phyloP scores from a whole-genome alignment of 2,797 vertebrate species.

The Coregonus suidteri region DNA sequence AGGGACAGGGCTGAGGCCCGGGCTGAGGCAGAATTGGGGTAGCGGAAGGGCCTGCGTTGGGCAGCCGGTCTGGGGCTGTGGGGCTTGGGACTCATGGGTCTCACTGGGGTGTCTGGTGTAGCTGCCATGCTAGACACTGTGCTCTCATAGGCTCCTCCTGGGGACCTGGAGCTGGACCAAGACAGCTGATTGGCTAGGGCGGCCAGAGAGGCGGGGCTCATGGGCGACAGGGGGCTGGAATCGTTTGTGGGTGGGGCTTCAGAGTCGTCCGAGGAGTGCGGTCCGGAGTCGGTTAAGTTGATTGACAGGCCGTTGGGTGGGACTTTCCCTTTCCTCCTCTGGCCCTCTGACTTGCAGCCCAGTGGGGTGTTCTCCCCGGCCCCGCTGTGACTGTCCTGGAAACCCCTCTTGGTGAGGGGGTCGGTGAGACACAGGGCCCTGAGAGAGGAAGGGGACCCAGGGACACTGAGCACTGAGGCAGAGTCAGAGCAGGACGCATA shows the following conservation, averaged over 20 bases:
- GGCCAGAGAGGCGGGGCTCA: constrained; percentile 53
- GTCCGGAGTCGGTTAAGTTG: constrained; percentile 44
- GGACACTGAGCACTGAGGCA: constrained; percentile 45
- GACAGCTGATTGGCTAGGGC: constrained; percentile 55
- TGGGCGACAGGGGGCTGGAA: constrained; percentile 59
- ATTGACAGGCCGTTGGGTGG: constrained; percentile 58
- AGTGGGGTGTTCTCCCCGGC: constrained; percentile 42
- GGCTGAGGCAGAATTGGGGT: constrained; percentile 57
- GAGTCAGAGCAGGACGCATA: constrained; percentile 30
- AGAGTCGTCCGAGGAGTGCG: constrained; percentile 56
- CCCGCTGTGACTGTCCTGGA: constrained; percentile 38
- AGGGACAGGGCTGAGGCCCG: constrained; percentile 75
- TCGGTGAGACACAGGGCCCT: constrained; percentile 55
- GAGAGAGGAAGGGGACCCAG: constrained; percentile 31
- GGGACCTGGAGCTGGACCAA: constrained; percentile 59
- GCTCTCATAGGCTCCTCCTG: constrained; percentile 50
- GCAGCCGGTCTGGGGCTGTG: constrained; percentile 73
- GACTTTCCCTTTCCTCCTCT: constrained; percentile 66
- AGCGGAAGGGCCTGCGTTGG: constrained; percentile 69
- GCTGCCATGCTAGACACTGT: constrained; percentile 31
- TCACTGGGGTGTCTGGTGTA: constrained; percentile 69
- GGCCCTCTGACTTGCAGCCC: constrained; percentile 61
- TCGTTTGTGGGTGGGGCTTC: constrained; percentile 52
- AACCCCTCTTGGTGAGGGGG: constrained; percentile 62
- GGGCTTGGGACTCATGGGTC: constrained; percentile 89